phyloP scores from a whole-genome alignment of 2,113 vertebrate species.

The Anoura caudifer region DNA sequence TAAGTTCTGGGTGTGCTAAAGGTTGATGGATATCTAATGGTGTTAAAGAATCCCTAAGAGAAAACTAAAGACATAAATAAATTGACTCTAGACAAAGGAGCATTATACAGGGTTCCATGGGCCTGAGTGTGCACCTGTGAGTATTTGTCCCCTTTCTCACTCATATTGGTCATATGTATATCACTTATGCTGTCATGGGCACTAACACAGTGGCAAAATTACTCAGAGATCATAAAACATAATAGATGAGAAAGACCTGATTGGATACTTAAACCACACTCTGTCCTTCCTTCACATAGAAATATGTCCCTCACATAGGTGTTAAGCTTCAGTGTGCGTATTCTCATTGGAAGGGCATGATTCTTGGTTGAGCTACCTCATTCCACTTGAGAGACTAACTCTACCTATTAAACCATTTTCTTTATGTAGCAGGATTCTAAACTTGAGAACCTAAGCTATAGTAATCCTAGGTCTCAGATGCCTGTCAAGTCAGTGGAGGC shows the following conservation, averaged over 20 bases:
- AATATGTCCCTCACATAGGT: not conserved
- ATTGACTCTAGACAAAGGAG: not conserved
- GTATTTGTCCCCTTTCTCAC: not conserved
- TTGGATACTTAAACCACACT: not conserved
- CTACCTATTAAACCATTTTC: not conserved
- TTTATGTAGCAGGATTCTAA: not conserved
- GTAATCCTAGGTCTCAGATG: not conserved
- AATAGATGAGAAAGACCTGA: not conserved
- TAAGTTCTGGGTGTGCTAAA: not conserved
- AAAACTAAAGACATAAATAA: not conserved
- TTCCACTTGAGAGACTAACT: not conserved
- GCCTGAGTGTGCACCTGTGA: not conserved
- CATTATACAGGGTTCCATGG: not conserved
- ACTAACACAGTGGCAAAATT: not conserved
- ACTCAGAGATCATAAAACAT: not conserved
- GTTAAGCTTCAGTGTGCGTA: not conserved
- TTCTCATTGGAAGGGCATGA: not conserved
- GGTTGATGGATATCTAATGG: not conserved
- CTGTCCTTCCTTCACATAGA: not conserved
- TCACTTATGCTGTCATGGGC: not conserved
- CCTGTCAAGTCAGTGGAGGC: not conserved
- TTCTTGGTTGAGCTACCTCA: conserved; percentile 8
- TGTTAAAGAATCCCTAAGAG: not conserved
- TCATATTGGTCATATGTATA: not conserved
- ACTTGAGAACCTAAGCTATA: not conserved